phyloP scores from a whole-genome alignment of 2,888 invertebrate species.

The Synergus japonicus region DNA sequence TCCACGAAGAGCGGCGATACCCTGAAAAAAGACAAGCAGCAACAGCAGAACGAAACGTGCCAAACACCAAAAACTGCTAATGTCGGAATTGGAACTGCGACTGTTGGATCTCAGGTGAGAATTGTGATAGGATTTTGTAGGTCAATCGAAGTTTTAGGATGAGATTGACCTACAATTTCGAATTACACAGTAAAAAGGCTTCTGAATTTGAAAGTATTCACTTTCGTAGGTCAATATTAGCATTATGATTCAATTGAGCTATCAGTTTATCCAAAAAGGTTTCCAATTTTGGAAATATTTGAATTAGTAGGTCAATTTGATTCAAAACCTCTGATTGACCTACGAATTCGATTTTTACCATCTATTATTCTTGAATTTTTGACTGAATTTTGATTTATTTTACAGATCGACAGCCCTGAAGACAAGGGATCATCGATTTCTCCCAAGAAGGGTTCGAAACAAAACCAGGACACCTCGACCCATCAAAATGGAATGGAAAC shows the following conservation, averaged over 20 bases:
- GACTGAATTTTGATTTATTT: not conserved
- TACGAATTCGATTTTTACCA: fast-evolving
- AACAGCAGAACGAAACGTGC: slow-evolving; percentile 77
- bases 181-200: no score
- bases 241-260: no score
- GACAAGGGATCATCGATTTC: slow-evolving; percentile 78
- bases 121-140: not conserved
- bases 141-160: not conserved
- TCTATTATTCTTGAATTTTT: not conserved
- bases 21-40: slow-evolving; percentile 77
- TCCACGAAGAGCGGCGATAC: slow-evolving; percentile 64
- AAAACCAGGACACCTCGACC: slow-evolving; percentile 78
- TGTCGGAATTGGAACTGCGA: slow-evolving; percentile 73
- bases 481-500: slow-evolving; percentile 78
- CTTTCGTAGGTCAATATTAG: no score
- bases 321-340: not conserved
- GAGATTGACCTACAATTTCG: not conserved
- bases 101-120: slow-evolving; percentile 80
- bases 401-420: slow-evolving; percentile 73
- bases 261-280: not conserved
- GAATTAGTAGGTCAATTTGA: not conserved
- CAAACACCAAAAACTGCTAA: slow-evolving; percentile 75
- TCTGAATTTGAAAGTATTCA: no score
- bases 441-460: slow-evolving; percentile 78
- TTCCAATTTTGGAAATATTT: not conserved